phyloP scores from a whole-genome alignment of 2,113 vertebrate genomes.

The Etia nguti region DNA sequence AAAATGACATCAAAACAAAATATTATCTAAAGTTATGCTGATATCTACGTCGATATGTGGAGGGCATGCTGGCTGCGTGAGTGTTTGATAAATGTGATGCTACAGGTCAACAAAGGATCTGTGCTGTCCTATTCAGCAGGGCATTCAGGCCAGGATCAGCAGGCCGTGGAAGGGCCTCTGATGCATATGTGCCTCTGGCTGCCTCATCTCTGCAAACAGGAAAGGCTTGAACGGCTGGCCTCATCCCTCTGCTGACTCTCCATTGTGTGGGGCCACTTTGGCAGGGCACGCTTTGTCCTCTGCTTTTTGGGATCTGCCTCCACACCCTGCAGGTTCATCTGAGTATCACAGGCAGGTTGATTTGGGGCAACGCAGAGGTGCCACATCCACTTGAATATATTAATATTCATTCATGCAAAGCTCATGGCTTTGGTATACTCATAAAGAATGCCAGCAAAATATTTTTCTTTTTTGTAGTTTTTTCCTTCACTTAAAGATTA shows the following conservation, averaged over 20 bases:
- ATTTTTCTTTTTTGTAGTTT: not conserved
- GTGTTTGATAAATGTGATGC: conserved; percentile 66
- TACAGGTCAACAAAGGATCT: conserved; percentile 66
- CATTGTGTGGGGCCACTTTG: conserved; percentile 55
- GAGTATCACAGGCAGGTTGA: not conserved
- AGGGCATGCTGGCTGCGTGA: conserved; percentile 3
- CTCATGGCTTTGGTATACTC: not conserved
- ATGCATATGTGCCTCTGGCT: conserved; percentile 42
- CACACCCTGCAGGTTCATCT: not conserved
- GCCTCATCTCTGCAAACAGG: conserved; percentile 61
- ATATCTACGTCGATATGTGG: conserved; percentile 7
- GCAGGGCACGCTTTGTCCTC: conserved; percentile 38
- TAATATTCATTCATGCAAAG: not conserved
- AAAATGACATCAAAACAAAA: not conserved
- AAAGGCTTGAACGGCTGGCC: conserved; percentile 50
- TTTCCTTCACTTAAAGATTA: not conserved
- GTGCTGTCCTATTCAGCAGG: conserved; percentile 56
- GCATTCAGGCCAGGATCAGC: conserved; percentile 65
- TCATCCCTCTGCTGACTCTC: conserved; percentile 64
- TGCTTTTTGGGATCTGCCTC: conserved; percentile 25
- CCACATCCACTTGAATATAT: not conserved
- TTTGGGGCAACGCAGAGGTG: not conserved
- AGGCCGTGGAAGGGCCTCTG: conserved; percentile 48
- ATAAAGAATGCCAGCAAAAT: not conserved
- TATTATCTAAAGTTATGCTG: not conserved